Evolutionary conservation across 2,797 vertebrate genomes (phyloP).

Genomic region (Sebastes minor): DNA sequence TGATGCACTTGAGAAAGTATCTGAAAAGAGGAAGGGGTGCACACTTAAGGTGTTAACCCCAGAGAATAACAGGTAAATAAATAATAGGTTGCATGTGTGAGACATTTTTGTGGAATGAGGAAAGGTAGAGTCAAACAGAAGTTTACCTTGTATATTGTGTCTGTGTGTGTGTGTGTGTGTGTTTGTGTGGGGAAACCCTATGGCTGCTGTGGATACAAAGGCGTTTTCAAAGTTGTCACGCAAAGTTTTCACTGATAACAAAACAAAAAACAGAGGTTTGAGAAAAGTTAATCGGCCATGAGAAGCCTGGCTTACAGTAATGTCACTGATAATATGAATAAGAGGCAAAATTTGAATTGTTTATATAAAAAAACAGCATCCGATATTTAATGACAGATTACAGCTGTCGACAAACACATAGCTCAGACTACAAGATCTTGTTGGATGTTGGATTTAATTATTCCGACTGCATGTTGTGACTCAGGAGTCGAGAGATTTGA

Average conservation of each 20-base stretch:
- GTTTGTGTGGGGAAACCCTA: background rate
- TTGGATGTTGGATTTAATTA: background rate
- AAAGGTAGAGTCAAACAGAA: constrained; percentile 7
- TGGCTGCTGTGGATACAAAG: background rate
- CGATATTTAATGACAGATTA: background rate
- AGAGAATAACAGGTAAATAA: background rate
- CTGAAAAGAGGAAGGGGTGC: constrained; percentile 8
- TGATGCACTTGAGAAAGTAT: constrained; percentile 8
- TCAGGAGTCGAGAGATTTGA: background rate
- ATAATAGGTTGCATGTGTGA: background rate
- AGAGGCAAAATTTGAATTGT: background rate
- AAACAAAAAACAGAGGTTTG: background rate
- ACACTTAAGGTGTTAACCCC: background rate
- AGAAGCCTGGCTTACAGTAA: background rate
- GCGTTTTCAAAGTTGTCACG: background rate
- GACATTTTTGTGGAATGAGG: constrained; percentile 20
- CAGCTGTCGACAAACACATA: background rate
- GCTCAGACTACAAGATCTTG: background rate
- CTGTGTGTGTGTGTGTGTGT: too few species aligned
- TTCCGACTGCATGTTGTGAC: background rate
- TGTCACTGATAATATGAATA: background rate
- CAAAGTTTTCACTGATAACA: background rate
- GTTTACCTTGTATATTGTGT: background rate
- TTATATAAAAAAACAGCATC: background rate
- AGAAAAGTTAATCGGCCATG: fast-evolving